Evolutionary conservation across 2,888 invertebrate species (phyloP).

Genomic region (Hypena proboscidalis): DNA sequence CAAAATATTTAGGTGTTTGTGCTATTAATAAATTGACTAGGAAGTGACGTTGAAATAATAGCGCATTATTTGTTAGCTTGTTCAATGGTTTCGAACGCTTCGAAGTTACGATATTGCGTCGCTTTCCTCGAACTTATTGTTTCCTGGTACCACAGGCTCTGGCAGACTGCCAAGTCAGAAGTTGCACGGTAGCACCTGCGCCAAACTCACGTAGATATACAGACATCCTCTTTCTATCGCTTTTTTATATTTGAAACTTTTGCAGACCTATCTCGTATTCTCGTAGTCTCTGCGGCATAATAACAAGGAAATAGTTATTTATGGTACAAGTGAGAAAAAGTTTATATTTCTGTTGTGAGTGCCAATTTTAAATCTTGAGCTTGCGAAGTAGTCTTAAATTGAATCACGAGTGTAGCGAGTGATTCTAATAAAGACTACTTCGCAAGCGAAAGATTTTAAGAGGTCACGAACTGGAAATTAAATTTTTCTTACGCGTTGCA

Average conservation of each 20-base stretch:
- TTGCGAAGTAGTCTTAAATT: too few relatives aligned
- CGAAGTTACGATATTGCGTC: conserved; percentile 4
- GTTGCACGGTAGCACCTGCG: conserved; percentile 35
- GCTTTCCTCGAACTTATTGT: conserved; percentile 23
- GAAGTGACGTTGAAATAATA: background rate
- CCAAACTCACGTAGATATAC: conserved; percentile 20
- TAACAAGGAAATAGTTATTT: too few relatives aligned
- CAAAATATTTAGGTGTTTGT: conserved; percentile 11
- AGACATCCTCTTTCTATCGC: conserved; percentile 10
- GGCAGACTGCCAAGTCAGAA: conserved; percentile 29
- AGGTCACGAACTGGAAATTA: too few relatives aligned
- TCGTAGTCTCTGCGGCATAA: too few relatives aligned
- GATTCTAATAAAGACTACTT: too few relatives aligned
- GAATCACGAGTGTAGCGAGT: too few relatives aligned
- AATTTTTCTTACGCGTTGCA: too few relatives aligned
- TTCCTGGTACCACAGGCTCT: conserved; percentile 29
- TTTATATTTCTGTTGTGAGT: too few relatives aligned
- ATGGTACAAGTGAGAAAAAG: too few relatives aligned
- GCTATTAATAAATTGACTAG: conserved; percentile 15
- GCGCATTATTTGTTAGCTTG: background rate
- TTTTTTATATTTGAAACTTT: background rate
- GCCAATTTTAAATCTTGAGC: too few relatives aligned
- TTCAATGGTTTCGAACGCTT: conserved; percentile 4
- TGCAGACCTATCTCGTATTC: too few relatives aligned
- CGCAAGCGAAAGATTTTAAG: too few relatives aligned